Base-by-base conservation (phyloP, 2,888 invertebrate genomes). In the Psococerastis gibbosa region DNA sequence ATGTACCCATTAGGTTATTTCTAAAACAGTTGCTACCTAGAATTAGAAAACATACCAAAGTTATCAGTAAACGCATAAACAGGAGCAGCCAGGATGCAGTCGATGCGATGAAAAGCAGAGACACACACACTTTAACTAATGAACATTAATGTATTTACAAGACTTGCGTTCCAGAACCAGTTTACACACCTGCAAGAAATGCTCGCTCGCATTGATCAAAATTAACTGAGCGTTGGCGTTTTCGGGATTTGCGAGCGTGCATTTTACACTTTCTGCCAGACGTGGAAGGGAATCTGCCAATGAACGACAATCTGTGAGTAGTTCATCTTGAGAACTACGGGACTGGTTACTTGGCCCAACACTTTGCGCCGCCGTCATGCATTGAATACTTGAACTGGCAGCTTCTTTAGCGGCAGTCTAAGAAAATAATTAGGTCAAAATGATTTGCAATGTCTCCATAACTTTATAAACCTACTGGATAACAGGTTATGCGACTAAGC, bases 351-450 rank as follows among this genome's bases (percentile, higher is more conserved):
- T 73, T 18, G 73, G 71, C 2, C 73, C 72, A 0, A 84, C 85
- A 52, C 80, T 80, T 51, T 87, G 83, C 0, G 89, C 80, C 0
- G 92, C 83, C 1, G 85, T 78, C 50, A 94, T 79, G 53, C 89
- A 80, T 58, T 95, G 94, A 0, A 88, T 89, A 0, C 89, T 88
- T 44, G 84, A 80, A 0, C 87, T 75, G 0, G 87, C 82, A 0
- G 88, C 85, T 52, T 83, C 80, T 49, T 81, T 79, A 0, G 89
- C 87, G 49, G 83, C 82, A 54, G 73, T 70, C 66, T 77, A 63
- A 15, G 71, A 63, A 20, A 62, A 63, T 32, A 44, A 22, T 31
- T 32, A 42, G 32, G 22, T 27, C 6, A 27, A 27, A 11, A 27
- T 33, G 11, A 32, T 32, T 9, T 13, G 22, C 23, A 11, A 17